phyloP scores from a whole-genome alignment of 2,797 vertebrate species.

The Galagoides demidoff region DNA sequence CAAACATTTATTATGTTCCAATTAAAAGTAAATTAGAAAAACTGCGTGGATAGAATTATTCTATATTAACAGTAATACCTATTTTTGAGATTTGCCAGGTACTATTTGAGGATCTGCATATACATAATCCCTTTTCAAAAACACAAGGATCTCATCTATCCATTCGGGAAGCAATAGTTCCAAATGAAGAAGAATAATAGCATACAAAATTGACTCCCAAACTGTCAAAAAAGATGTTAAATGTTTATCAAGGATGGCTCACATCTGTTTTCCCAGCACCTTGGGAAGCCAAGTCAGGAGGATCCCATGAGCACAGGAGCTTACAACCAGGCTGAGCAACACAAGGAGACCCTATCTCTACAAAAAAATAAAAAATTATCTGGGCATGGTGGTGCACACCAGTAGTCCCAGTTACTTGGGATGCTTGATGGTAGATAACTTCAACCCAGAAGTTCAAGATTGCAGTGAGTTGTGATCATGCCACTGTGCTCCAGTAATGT shows the following conservation, averaged over 20 bases:
- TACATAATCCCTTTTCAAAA: background rate
- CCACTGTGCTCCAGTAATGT: too few relatives aligned
- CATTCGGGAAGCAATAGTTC: background rate
- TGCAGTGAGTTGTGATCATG: too few relatives aligned
- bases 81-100: background rate
- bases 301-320: too few relatives aligned
- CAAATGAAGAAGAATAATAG: background rate
- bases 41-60: background rate
- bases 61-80: background rate
- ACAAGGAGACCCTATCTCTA: too few relatives aligned
- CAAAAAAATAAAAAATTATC: too few relatives aligned
- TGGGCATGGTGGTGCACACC: too few relatives aligned
- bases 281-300: too few relatives aligned
- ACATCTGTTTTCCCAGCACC: background rate
- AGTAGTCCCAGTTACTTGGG: background rate
- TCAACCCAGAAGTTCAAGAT: background rate
- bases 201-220: background rate
- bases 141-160: background rate
- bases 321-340: too few relatives aligned
- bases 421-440: background rate
- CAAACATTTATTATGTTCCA: background rate
- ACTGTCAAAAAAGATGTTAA: background rate
- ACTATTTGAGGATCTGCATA: background rate
- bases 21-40: constrained; percentile 3
- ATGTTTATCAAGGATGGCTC: background rate